Conservation (phyloP, 2,888 invertebrate genomes). For the Limnephilus auricula region DNA sequence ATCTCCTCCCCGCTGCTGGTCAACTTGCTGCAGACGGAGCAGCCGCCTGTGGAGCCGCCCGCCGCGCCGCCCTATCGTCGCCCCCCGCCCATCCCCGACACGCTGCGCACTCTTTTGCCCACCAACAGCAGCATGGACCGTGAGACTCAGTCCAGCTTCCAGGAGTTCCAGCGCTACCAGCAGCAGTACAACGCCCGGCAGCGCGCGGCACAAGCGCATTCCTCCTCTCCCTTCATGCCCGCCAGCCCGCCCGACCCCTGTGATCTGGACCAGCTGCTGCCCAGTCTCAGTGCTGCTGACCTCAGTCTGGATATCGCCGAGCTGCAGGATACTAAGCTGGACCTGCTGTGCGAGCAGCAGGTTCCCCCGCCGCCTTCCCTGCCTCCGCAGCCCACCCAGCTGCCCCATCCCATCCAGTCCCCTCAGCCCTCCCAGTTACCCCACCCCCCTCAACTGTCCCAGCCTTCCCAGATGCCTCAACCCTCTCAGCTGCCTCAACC, state of each 20-base stretch:
- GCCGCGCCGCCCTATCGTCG: constrained; percentile 68
- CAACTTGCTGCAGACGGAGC: constrained; percentile 89
- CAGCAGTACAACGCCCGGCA: constrained; percentile 81
- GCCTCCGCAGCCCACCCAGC: constrained; percentile 5
- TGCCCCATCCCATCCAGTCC: constrained; percentile 13
- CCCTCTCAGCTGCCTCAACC: constrained; percentile 64
- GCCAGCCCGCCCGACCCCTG: constrained; percentile 74
- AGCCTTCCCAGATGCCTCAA: too few species aligned
- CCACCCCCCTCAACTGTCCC: background rate
- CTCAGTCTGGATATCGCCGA: constrained; percentile 74
- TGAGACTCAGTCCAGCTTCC: constrained; percentile 80
- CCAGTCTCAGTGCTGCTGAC: constrained; percentile 80
- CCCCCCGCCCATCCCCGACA: constrained; percentile 67
- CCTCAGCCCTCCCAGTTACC: constrained; percentile 61
- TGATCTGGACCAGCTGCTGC: constrained; percentile 83
- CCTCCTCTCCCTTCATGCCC: constrained; percentile 66
- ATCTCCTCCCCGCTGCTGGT: constrained; percentile 93
- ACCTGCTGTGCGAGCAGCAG: constrained; percentile 61
- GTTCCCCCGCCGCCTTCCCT: constrained; percentile 50
- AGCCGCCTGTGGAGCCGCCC: constrained; percentile 68
- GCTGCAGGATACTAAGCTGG: constrained; percentile 50
- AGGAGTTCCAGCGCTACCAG: constrained; percentile 81
- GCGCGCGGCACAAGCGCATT: constrained; percentile 72
- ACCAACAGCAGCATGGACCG: constrained; percentile 79
- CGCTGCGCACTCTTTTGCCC: constrained; percentile 63